Conservation (phyloP, 2,888 invertebrate genomes). For the Lithophane socia region DNA sequence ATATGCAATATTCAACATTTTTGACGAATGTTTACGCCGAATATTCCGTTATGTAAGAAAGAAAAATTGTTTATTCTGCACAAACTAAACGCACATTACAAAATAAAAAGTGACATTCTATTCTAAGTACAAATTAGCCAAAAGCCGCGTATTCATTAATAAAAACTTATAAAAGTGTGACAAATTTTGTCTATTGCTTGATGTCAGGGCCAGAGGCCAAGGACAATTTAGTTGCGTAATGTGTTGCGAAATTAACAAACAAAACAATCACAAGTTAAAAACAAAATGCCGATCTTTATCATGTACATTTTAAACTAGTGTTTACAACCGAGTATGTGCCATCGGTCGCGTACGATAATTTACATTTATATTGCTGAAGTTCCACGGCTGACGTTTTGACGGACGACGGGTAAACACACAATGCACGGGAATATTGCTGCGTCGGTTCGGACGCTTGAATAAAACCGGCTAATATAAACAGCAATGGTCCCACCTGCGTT, state of each 20-base stretch:
- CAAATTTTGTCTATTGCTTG: too few relatives aligned
- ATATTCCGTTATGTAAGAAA: not conserved
- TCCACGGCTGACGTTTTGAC: slow-evolving; percentile 62
- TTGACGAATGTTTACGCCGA: slow-evolving; percentile 2
- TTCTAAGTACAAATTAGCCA: too few relatives aligned
- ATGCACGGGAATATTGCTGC: slow-evolving; percentile 46
- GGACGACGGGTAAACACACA: slow-evolving; percentile 63
- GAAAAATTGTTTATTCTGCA: too few relatives aligned
- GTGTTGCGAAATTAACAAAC: too few relatives aligned
- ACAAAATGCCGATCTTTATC: not conserved
- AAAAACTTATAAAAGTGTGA: too few relatives aligned
- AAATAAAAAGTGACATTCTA: too few relatives aligned
- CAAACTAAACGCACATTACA: too few relatives aligned
- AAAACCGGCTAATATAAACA: slow-evolving; percentile 29
- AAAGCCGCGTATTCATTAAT: too few relatives aligned
- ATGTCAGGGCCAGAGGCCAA: too few relatives aligned
- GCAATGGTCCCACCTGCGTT: slow-evolving; percentile 27
- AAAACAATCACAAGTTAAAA: too few relatives aligned
- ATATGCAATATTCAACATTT: slow-evolving; percentile 15
- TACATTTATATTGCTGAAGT: slow-evolving; percentile 69
- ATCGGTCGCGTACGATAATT: slow-evolving; percentile 54
- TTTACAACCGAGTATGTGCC: slow-evolving; percentile 22
- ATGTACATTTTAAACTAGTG: slow-evolving; percentile 36
- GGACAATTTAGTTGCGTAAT: too few relatives aligned
- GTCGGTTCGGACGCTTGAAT: slow-evolving; percentile 33